Percentiles rank a stretch among this genome's conserved stretches.
Evolutionary conservation across 1,140 invertebrate species (phyloP).

Genomic region (Myzus persicae): DNA sequence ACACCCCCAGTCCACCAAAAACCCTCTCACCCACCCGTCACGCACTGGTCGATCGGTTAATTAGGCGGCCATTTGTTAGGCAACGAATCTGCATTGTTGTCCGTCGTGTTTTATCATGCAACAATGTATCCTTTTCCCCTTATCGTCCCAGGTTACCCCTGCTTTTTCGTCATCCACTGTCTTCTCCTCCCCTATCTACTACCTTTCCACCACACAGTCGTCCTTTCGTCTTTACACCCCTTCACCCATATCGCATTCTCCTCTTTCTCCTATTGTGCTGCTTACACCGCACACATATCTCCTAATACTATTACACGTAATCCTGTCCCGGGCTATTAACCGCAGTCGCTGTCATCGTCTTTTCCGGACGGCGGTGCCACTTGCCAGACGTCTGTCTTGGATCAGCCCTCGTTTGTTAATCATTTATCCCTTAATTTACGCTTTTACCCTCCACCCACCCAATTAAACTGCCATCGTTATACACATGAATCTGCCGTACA

Average conservation of each 20-base stretch:
- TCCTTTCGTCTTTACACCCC: not conserved
- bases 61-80: constrained; percentile 51
- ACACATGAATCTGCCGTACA: not conserved
- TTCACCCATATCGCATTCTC: not conserved
- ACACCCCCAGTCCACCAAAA: not conserved
- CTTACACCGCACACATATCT: not conserved
- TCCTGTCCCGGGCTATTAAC: not conserved
- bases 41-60: constrained; percentile 46
- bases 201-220: not conserved
- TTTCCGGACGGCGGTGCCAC: not conserved
- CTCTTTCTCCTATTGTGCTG: not conserved
- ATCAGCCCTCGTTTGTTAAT: constrained; percentile 32
- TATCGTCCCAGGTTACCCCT: not conserved
- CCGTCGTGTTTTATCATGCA: constrained; percentile 52
- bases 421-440: constrained; percentile 1
- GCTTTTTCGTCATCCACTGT: not conserved
- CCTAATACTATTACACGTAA: not conserved
- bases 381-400: constrained; percentile 37
- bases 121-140: constrained; percentile 46
- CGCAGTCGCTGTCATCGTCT: constrained; percentile 17
- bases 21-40: not conserved
- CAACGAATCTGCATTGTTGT: constrained; percentile 51
- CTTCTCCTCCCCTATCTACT: not conserved
- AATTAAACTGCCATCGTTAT: not conserved
- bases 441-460: too few relatives aligned